Percentiles rank a stretch among this genome's conserved stretches.
These are phyloP conservation scores for Brevimyrus niger DNA, from an alignment of 2,113 vertebrate genomes.

Conservation along the genomic window DNA sequence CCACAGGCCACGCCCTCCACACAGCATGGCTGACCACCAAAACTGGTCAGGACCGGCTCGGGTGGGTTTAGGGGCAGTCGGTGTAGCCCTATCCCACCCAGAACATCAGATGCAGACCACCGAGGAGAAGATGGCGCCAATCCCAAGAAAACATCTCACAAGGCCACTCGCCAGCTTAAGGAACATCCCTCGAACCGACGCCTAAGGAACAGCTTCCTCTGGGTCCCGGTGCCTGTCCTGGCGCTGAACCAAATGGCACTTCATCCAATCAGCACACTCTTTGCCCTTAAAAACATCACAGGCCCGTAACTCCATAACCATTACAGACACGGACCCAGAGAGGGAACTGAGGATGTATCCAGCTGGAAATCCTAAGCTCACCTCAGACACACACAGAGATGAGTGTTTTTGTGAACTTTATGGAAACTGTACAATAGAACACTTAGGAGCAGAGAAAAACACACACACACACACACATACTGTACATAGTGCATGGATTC, in stretches of 20 bases:
- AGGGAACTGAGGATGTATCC: background rate
- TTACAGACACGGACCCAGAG: background rate
- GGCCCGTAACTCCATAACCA: background rate
- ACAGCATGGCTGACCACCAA: background rate
- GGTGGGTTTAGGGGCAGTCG: background rate
- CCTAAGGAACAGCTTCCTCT: background rate
- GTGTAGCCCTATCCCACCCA: background rate
- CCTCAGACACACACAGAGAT: background rate
- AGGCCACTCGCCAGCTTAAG: background rate
- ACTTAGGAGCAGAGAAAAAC: background rate
- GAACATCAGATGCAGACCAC: background rate
- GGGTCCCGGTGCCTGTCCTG: background rate
- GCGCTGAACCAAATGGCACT: background rate
- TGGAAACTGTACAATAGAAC: background rate
- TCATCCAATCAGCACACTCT: background rate
- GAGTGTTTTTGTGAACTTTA: background rate
- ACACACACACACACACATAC: background rate
- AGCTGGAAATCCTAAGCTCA: background rate
- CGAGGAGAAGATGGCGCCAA: background rate
- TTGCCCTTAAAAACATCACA: background rate
- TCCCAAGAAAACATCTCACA: slow-evolving; percentile 5
- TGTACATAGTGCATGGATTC: background rate
- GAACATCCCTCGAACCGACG: background rate
- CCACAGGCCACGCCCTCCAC: background rate
- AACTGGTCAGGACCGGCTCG: background rate